Evolutionary conservation across 2,888 invertebrate genomes (phyloP), one percentile per base, ranked within the genome.

Genomic region (Ophion ellenae): DNA sequence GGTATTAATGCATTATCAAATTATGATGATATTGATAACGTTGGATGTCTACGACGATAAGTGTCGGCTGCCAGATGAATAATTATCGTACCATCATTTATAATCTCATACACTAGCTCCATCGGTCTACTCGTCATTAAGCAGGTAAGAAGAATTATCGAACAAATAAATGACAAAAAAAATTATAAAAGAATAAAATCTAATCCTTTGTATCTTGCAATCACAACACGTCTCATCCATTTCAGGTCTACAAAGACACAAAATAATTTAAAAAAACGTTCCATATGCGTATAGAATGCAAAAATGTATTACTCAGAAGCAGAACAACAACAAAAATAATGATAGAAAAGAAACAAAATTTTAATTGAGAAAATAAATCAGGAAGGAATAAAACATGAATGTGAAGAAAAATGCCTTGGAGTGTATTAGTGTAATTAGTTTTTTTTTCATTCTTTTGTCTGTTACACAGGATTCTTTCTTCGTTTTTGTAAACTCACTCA

Each of bases 401-500:
- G 40, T n/a, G 40, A 9, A 36, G 6, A 14, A 17, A 69, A 20
- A 17, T 40, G 45, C 20, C 10, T 45, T 40, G 36, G 67, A 28
- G 14, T 11, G 40, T 40, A 40, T 40, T 40, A 40, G 9, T 9
- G 40, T 40, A 40, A 9, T 74, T 74, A 59, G 10, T 2, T 36
- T 3, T 24, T 24, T 36, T 0, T 57, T 32, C 14, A 40, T 59
- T 28, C 20, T 28, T 14, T 6, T 45, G 11, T 28, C n/a, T 59
- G 45, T 40, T 77, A 2, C 9, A 20, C 24, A n/a, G 17, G 9
- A 28, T 66, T 28, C 24, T 59, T 14, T 61, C 20, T 40, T 28
- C 32, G 28, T 57, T 61, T 47, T 71, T 57, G 70, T 40, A 36
- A 78, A 86, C 86, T 86, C 86, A 86, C 86, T 77, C 45, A 86